Base-by-base conservation (phyloP, 2,888 invertebrate species). In the Rhimphoctona megacephalus region DNA sequence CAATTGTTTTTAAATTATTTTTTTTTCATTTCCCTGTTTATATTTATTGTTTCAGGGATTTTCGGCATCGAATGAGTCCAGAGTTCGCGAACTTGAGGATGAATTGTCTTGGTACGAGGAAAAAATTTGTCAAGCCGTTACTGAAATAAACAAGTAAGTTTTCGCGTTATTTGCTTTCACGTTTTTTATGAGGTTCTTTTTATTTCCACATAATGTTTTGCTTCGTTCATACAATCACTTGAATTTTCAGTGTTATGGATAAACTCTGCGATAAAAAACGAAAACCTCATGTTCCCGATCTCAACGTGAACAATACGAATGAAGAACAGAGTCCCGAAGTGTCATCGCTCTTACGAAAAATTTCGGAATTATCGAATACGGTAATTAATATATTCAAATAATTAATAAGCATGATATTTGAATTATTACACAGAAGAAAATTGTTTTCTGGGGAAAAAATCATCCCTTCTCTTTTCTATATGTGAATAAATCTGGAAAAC, bases 61-160 rank as follows among this genome's bases (percentile, higher is more conserved):
- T 86, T 88, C 89, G 46, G n/a, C 73, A 17, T 69, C 82, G 5
- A 85, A 81, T 52, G 85, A 87, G 33, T 83, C 87, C 11, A 89
- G 88, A 74, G 52, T 89, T 66, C 89, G 87, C 36, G 88, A 90
- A 61, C 84, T 90, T 8, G 88, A 90, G 81, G 87, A 90, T 30
- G 89, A 91, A 83, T 81, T 91, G 64, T 85, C 82, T 22, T 89
- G 86, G 85, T 90, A 88, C 73, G 88, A 90, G 17, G 85, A 88
- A 11, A 90, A 91, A 77, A 89, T 90, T 64, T 82, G 57, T 43
- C 46, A 69, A 22, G 86, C 90, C 5, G 22, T 81, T 0, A 70
- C 87, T 36, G 43, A 89, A 84, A 67, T 91, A 22, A 89, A 90
- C 19, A 52, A 86, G 89, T 89, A 6, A 70, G 80, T 66, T 64